phyloP scores from a whole-genome alignment of 2,113 vertebrate species.

The Clinocottus analis region DNA sequence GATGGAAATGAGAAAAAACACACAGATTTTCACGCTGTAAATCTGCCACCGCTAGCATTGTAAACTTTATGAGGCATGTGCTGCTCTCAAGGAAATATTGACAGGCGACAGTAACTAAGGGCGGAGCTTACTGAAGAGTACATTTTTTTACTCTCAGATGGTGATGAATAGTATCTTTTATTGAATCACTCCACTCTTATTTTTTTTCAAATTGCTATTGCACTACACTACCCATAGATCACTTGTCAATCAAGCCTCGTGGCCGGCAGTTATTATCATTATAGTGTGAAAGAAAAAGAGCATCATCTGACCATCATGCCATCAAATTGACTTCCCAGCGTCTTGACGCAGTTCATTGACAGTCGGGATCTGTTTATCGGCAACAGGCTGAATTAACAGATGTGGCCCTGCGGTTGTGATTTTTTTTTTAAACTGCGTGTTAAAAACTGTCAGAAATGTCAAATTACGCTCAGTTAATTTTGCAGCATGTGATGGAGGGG shows the following conservation, averaged over 20 bases:
- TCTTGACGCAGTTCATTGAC: conserved; percentile 49
- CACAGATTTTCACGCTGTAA: background rate
- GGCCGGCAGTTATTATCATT: conserved; percentile 37
- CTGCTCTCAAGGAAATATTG: background rate
- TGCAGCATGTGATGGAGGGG: conserved; percentile 4
- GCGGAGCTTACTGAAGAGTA: background rate
- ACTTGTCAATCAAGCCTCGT: conserved; percentile 48
- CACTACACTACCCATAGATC: conserved; percentile 36
- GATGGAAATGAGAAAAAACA: background rate
- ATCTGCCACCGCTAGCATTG: background rate
- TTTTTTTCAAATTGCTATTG: conserved; percentile 18
- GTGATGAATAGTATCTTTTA: background rate
- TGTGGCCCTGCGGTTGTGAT: conserved; percentile 13
- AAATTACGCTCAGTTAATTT: background rate
- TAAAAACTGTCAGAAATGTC: conserved; percentile 8
- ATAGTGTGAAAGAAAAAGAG: conserved; percentile 14
- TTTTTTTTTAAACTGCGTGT: too few relatives aligned
- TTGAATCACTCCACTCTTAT: background rate
- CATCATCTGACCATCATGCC: conserved; percentile 57
- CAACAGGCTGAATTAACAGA: conserved; percentile 29
- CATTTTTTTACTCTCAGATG: background rate
- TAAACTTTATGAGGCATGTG: background rate
- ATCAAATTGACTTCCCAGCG: conserved; percentile 33
- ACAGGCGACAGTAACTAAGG: background rate
- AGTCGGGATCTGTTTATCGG: conserved; percentile 29